Base-by-base conservation (phyloP, 2,113 vertebrate genomes). In the Microcebus murinus region DNA sequence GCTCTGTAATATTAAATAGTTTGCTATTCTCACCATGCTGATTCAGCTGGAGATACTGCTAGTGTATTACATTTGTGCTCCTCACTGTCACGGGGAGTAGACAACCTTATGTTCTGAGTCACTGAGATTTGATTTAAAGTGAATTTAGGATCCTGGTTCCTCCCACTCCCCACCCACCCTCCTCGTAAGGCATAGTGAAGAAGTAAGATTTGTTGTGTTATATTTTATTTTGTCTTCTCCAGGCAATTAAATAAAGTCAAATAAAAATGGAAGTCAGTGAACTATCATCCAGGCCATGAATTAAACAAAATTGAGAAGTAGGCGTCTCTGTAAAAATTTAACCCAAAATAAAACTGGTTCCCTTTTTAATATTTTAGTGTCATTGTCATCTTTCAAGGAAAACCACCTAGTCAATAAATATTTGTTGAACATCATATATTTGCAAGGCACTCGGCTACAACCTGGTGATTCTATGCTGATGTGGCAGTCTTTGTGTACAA, bases 171-270 rank as follows among this genome's bases (percentile, higher is more conserved):
- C 11, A 29, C 59, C 27, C 59, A 29, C 59, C 34, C 8, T 85
- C 12, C 34, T 63, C 55, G 12, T 61, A 68, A 90, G 25, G 68
- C 20, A 71, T 39, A 23, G 14, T 70, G n/a, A 83, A 77, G 34
- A 31, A 20, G 11, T 79, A 80, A 84, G n/a, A 48, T 77, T 96
- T 87, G 3, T 93, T 95, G 59, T 94, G 23, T 52, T 93, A 93
- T 87, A 48, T 57, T 81, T 36, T 59, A 81, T 59, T 81, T 81
- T 59, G 23, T 59, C 29, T 85, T 76, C 55, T 94, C 27, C 55
- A 36, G 36, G 59, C 13, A 94, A 93, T 87, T 87, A 5, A 83
- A 57, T 91, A 82, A 81, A 36, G n/a, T 80, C 45, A 50, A 61
- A 96, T 36, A 81, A 79, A 94, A 93, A 71, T 31, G 42, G 63